Evolutionary conservation across 2,797 vertebrate species (phyloP), one percentile per base, ranked within the genome.

Genomic region (Anguilla anguilla): DNA sequence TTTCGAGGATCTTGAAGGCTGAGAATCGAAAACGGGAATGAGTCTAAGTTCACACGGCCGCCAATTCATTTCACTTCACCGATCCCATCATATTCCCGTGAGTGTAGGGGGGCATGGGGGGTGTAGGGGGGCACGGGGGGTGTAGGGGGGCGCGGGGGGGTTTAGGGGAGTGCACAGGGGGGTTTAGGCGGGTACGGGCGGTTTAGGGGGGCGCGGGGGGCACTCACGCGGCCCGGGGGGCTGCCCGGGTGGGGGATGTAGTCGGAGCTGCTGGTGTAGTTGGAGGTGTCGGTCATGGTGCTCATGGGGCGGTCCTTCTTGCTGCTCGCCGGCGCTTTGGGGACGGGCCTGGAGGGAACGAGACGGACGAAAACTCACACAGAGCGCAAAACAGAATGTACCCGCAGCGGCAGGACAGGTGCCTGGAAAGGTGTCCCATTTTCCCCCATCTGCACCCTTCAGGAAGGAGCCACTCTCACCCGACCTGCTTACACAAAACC

Each of bases 281-380:
- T 98, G 59, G 97, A 96, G 25, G 96, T 96, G 93, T 99, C 97
- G 83, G 96, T 97, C 91, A 97, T 96, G 95, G 96, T 94, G 95
- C 97, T 98, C 91, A 95, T 91, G 81, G 97, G 96, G 87, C 97
- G 95, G 43, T 98, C 98, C 91, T 97, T 97, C 92, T 97, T 97
- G 87, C 97, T 97, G 90, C 95, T 94, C 79, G 97, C 95, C 46
- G 96, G 93, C 94, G 96, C 95, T 84, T 94, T 93, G 25, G 95
- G 93, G 90, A 95, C 94, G 0, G 96, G 92, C 93, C 98, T 99
- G 95, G 85, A 94, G 95, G 92, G 3, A 82, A 91, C 86, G 11
- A 67, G 67, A 31, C 35, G 61, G 87, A 72, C 9, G 15, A 9
- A 49, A 22, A 11, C 51, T 19, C 51, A 39, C 84, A 77, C 64